A percentile compares a stretch with the other conserved stretches of the same genome.
Evolutionary conservation across 2,888 invertebrate genomes (phyloP).

Genomic region (Vannuccia rotundouncinata): DNA sequence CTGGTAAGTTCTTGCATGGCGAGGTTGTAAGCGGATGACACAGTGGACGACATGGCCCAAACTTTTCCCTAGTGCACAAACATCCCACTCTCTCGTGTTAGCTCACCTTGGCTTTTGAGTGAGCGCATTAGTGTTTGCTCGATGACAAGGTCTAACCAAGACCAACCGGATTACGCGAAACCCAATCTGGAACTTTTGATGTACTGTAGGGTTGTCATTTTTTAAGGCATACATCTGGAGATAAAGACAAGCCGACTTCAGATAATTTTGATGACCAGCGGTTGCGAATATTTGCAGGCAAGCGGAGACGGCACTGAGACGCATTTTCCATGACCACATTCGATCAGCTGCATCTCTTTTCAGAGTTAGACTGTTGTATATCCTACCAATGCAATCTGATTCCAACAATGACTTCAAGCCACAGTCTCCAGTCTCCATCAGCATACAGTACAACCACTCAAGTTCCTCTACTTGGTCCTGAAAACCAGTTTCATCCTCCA

Average conservation of each 20-base stretch:
- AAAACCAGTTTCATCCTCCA: too few relatives aligned
- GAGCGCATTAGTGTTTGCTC: slow-evolving; percentile 38
- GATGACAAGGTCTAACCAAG: slow-evolving; percentile 35
- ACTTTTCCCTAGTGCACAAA: slow-evolving; percentile 32
- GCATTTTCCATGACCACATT: neutral
- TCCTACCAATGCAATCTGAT: too few relatives aligned
- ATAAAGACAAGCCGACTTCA: neutral
- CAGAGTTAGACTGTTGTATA: too few relatives aligned
- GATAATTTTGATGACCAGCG: neutral
- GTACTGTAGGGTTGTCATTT: slow-evolving; percentile 35
- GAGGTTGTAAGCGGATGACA: slow-evolving; percentile 37
- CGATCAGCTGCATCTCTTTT: neutral
- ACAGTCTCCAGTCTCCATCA: too few relatives aligned
- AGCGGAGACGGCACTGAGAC: slow-evolving; percentile 16
- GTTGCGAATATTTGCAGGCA: slow-evolving; percentile 6
- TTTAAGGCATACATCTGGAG: slow-evolving; percentile 13
- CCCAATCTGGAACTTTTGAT: slow-evolving; percentile 35
- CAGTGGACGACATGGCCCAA: slow-evolving; percentile 40
- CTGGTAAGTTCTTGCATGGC: slow-evolving; percentile 41
- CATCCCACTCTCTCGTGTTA: slow-evolving; percentile 39
- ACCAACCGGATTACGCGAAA: slow-evolving; percentile 37
- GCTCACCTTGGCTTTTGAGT: slow-evolving; percentile 36
- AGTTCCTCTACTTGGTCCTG: too few relatives aligned
- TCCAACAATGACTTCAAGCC: too few relatives aligned
- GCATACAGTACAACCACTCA: too few relatives aligned